Evolutionary conservation across 2,113 vertebrate genomes (phyloP).

Genomic region (Rhinolophus sinicus): DNA sequence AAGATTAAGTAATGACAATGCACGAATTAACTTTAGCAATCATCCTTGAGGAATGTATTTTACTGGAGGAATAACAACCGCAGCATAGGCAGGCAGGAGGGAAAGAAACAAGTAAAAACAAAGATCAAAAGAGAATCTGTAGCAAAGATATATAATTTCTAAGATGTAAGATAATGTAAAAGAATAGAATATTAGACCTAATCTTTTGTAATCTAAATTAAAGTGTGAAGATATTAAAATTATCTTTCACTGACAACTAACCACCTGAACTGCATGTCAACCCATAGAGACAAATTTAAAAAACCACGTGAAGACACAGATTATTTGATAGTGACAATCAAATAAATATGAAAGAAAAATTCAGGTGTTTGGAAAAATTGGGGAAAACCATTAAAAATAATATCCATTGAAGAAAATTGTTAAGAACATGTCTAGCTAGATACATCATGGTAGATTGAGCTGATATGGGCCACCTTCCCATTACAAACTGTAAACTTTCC

Average conservation of each 20-base stretch:
- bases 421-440: background rate
- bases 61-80: background rate
- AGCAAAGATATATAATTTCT: background rate
- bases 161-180: background rate
- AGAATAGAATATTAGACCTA: background rate
- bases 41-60: background rate
- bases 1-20: slow-evolving; percentile 1
- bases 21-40: slow-evolving; percentile 13
- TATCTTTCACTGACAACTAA: background rate
- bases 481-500: background rate
- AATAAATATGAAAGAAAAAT: background rate
- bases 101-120: background rate
- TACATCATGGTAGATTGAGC: background rate
- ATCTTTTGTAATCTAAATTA: background rate
- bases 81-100: background rate
- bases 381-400: background rate
- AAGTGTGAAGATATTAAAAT: slow-evolving; percentile 49
- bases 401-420: background rate
- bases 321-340: background rate
- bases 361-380: background rate
- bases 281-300: background rate
- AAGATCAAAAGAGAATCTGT: background rate
- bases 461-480: background rate
- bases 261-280: background rate
- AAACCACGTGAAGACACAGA: background rate